These are phyloP conservation scores for Lycia hirtaria DNA, from an alignment of 2,888 invertebrate genomes.

Conservation along the genomic window DNA sequence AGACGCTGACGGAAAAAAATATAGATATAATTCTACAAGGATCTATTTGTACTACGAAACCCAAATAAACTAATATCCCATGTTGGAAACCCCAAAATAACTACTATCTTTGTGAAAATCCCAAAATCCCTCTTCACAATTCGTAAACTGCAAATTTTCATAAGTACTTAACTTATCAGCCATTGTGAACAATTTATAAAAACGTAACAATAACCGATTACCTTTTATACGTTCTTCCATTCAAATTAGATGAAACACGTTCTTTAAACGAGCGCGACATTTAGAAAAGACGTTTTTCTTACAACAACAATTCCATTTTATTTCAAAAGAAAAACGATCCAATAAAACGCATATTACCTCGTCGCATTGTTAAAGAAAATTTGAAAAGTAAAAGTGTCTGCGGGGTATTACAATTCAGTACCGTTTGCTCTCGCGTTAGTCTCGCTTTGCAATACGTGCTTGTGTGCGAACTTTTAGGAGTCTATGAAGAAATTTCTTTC, in stretches of 20 bases:
- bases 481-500: constrained; percentile 78
- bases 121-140: background rate
- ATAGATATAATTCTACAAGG: too few relatives aligned
- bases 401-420: constrained; percentile 73
- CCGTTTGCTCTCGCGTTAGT: constrained; percentile 69
- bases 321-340: constrained; percentile 70
- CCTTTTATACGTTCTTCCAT: constrained; percentile 38
- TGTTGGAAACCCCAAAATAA: constrained; percentile 34
- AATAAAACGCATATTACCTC: constrained; percentile 76
- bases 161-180: background rate
- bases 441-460: constrained; percentile 69
- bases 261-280: constrained; percentile 37
- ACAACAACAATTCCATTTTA: constrained; percentile 67
- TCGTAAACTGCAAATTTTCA: background rate
- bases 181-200: constrained; percentile 17
- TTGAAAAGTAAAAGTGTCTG: constrained; percentile 71
- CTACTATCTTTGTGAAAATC: background rate
- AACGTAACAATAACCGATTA: constrained; percentile 23
- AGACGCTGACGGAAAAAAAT: too few relatives aligned
- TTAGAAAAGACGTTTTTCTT: constrained; percentile 50
- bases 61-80: too few relatives aligned
- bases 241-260: constrained; percentile 38
- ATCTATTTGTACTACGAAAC: too few relatives aligned
- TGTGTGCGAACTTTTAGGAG: constrained; percentile 74
- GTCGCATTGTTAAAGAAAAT: constrained; percentile 73